Evolutionary conservation across 1,140 invertebrate genomes (phyloP).

Genomic region (Paraescarpia echinospica): DNA sequence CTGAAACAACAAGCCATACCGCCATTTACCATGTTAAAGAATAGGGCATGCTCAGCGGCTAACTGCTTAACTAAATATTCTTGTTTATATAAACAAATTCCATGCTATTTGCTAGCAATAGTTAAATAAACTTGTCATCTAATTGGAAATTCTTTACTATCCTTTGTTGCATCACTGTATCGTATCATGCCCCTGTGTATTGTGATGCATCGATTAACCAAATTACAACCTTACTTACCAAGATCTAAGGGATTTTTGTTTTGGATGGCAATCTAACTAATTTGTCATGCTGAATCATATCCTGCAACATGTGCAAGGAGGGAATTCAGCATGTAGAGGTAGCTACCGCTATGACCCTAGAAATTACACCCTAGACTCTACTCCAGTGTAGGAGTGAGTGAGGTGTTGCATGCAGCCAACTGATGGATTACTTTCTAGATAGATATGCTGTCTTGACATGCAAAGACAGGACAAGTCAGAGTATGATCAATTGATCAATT

Average conservation of each 20-base stretch:
- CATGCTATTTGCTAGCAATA: too few relatives aligned
- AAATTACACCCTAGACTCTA: not conserved
- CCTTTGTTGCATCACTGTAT: too few relatives aligned
- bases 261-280: not conserved
- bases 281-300: not conserved
- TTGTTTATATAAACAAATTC: too few relatives aligned
- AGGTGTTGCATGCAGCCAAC: not conserved
- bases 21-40: too few relatives aligned
- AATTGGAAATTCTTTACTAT: too few relatives aligned
- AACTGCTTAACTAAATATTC: too few relatives aligned
- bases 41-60: too few relatives aligned
- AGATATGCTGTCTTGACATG: conserved; percentile 9
- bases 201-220: too few relatives aligned
- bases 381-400: not conserved
- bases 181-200: too few relatives aligned
- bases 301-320: not conserved
- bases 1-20: too few relatives aligned
- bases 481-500: not conserved
- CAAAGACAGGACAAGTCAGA: conserved; percentile 20
- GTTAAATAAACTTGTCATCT: too few relatives aligned
- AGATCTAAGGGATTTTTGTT: not conserved
- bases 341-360: not conserved
- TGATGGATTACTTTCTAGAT: not conserved
- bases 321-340: not conserved
- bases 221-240: too few relatives aligned